Evolutionary conservation across 2,113 vertebrate species (phyloP), one percentile per base, ranked within the genome.

Genomic region (Pterophyllum scalare): DNA sequence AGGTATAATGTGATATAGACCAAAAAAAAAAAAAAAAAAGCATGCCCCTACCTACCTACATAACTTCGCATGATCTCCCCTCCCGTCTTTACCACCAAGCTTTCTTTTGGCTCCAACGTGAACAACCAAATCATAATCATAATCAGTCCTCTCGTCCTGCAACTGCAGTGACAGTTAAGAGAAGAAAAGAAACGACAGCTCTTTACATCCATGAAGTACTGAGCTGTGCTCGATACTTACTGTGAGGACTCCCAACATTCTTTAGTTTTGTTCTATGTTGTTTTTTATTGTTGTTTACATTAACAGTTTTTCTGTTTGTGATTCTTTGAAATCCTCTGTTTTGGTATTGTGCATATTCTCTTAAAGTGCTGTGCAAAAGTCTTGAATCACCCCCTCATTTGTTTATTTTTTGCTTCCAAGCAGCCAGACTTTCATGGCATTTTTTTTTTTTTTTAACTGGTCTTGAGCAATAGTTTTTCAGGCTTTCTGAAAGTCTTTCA

Each of bases 1-100:
- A 99, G 97, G 98, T 99, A 99, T 94, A 91, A 89, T 93, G 96
- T 94, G 91, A 84, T 61, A 61, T 75, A 83, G 89, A 70, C 92
- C 33, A 35, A 35, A 35, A 35, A 35, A 35, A 35, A 33, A 35
- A 35, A 35, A 38, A 38, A 89, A 81, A 52, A 78, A 91, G 93
- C 89, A 91, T 92, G 91, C 7, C 87, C 79, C 59, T 70, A 22
- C 40, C 59, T 70, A 22, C 40, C 64, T 54, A n/a, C 35, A 15
- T 17, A 57, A 77, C 77, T 75, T 79, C 20, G 92, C 94, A 94
- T 93, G 92, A 85, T 9, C 46, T 61, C 31, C 84, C 65, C 31
- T 22, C 67, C 38, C 67, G n/a, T 4, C 59, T 80, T 26, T 57
- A 58, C 35, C 43, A 61, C 35, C 56, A 54, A 6, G 62, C 35